A percentile compares a stretch with the other conserved stretches of the same genome.
Conservation (phyloP, 2,797 vertebrate species). For the Pangasius mekongensis region DNA sequence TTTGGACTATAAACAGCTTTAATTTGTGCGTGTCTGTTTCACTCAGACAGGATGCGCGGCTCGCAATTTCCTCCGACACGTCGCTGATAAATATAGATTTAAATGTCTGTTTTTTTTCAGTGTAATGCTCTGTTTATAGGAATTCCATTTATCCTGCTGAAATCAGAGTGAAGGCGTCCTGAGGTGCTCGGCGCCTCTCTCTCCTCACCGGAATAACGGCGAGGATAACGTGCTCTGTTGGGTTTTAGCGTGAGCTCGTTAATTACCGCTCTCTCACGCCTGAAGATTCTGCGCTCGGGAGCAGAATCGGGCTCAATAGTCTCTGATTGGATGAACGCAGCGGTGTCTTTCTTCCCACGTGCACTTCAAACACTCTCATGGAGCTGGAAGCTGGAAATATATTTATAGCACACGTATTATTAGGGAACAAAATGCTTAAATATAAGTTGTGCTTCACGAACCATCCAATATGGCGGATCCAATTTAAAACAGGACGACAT, state of each 20-base stretch:
- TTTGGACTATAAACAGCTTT: constrained; percentile 6
- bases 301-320: constrained; percentile 39
- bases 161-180: neutral
- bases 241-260: constrained; percentile 46
- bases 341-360: constrained; percentile 25
- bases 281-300: constrained; percentile 52
- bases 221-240: constrained; percentile 52
- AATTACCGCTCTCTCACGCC: constrained; percentile 58
- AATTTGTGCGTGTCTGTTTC: constrained; percentile 7
- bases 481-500: neutral
- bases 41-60: neutral
- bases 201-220: constrained; percentile 42
- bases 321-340: constrained; percentile 44
- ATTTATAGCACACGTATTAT: constrained; percentile 23
- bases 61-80: neutral
- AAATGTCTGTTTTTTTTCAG: constrained; percentile 18
- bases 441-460: neutral
- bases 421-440: neutral
- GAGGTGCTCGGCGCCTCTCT: neutral
- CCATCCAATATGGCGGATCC: neutral
- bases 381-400: constrained; percentile 7
- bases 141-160: constrained; percentile 8
- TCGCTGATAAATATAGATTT: constrained; percentile 2
- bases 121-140: constrained; percentile 11
- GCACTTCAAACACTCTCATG: constrained; percentile 27